Conservation (phyloP, 2,797 vertebrate species). For the Pangasius sanitwongsei region DNA sequence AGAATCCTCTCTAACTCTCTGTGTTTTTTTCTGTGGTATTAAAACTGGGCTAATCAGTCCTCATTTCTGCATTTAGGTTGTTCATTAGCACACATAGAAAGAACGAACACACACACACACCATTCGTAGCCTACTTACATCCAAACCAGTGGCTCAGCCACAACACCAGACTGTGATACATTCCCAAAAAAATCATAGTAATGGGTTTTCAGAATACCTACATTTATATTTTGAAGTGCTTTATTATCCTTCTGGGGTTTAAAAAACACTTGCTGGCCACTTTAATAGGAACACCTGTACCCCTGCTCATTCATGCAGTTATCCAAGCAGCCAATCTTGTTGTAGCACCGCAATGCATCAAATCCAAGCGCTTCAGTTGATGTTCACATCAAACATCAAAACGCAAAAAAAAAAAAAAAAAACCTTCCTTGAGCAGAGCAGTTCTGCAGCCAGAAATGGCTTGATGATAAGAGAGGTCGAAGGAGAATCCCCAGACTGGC, state of each 20-base stretch:
- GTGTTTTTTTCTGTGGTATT: not conserved
- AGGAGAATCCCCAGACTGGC: no score
- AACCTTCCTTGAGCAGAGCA: no score
- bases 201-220: not conserved
- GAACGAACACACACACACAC: slow-evolving; percentile 12
- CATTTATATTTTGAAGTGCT: not conserved
- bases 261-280: no score
- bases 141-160: not conserved
- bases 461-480: no score
- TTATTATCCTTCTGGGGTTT: not conserved
- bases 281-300: no score
- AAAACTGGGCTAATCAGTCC: slow-evolving; percentile 1
- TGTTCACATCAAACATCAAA: no score
- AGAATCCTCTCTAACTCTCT: not conserved
- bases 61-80: slow-evolving; percentile 21
- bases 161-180: not conserved
- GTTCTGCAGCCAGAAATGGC: no score
- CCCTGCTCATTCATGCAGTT: no score
- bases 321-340: no score
- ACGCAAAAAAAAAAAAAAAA: no score
- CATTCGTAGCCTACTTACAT: not conserved
- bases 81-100: slow-evolving; percentile 25
- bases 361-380: no score
- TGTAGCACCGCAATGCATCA: no score
- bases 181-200: not conserved